Evolutionary conservation across 1,140 invertebrate genomes (phyloP).

Genomic region (Lanistes nyassanus): DNA sequence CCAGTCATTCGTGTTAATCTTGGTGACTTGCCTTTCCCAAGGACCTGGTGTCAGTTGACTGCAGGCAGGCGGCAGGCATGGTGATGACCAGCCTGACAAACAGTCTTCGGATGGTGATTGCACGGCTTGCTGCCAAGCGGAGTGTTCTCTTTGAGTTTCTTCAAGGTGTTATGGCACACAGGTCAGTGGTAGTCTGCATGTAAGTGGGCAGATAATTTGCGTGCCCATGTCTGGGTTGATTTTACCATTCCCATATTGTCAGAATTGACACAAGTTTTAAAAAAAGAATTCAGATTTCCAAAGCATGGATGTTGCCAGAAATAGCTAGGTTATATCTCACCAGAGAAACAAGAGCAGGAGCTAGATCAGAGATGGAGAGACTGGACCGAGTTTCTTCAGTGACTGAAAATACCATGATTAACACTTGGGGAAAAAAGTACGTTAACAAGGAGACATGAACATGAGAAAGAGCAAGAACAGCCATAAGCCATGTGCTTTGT

Average conservation of each 20-base stretch:
- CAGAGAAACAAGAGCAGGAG: too few species aligned
- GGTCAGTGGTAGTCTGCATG: conserved; percentile 49
- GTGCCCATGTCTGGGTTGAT: background rate
- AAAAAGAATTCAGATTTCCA: background rate
- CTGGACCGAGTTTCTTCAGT: too few species aligned
- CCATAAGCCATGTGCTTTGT: too few species aligned
- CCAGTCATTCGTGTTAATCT: background rate
- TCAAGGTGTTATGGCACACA: conserved; percentile 72
- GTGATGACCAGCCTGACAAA: conserved; percentile 52
- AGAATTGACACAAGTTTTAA: background rate
- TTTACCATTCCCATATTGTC: background rate
- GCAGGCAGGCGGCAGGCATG: conserved; percentile 62
- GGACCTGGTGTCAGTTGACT: conserved; percentile 68
- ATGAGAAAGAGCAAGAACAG: too few species aligned
- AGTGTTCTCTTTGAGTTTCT: conserved; percentile 73
- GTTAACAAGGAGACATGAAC: too few species aligned
- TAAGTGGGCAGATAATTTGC: background rate
- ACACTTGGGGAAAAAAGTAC: too few species aligned
- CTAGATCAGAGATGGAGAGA: too few species aligned
- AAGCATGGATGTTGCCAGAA: background rate
- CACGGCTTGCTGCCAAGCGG: conserved; percentile 44
- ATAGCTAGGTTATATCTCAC: too few species aligned
- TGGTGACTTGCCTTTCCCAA: conserved; percentile 35
- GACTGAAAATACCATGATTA: too few species aligned
- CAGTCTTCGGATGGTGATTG: conserved; percentile 51